Evolutionary conservation across 2,888 invertebrate species (phyloP), one percentile per base, ranked within the genome.

Genomic region (Stegana nigrithorax): DNA sequence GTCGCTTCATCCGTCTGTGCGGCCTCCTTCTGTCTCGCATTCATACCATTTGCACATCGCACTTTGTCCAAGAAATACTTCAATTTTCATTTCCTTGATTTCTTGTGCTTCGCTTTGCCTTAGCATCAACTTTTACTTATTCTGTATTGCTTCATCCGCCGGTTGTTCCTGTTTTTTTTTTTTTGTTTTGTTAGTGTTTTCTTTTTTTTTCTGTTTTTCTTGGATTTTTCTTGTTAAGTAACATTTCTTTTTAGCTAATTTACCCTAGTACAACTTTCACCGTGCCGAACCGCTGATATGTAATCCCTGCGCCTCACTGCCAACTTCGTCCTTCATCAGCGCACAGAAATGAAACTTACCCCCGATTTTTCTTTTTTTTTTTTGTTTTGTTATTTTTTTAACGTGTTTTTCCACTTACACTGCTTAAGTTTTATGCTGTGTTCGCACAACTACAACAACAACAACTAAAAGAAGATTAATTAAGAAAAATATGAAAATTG

Each of bases 401-500:
- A 50, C 56, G 59, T 27, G 12, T 39, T 29, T 56, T 39, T 56
- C 56, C 56, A 23, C 56, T 56, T 39, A 17, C 19, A 45, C 12
- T 56, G 32, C 56, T 56, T 56, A 56, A 56, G 29, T 58, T 58
- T 58, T 58, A 10, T 29, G 58, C 65, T 62, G 67, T 61, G 63
- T 61, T 62, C 45, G 68, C 70, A 62, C 47, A 65, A 61, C 50
- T 50, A 58, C 47, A 27, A 47, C 12, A 45, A 12, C 6, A 50
- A 25, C 2, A 47, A 47, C 63, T 44, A 60, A 75, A 80, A 76
- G 73, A 80, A 82, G 82, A 82, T 83, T 82, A 82, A 82, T 81
- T 82, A 81, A 72, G 81, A 82, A 81, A 81, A 80, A 80, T 82
- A 80, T 81, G 78, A 81, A 80, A 81, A 75, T 75, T 79, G 81